phyloP scores from a whole-genome alignment of 23 tunicate species.

The Styela plicata region DNA sequence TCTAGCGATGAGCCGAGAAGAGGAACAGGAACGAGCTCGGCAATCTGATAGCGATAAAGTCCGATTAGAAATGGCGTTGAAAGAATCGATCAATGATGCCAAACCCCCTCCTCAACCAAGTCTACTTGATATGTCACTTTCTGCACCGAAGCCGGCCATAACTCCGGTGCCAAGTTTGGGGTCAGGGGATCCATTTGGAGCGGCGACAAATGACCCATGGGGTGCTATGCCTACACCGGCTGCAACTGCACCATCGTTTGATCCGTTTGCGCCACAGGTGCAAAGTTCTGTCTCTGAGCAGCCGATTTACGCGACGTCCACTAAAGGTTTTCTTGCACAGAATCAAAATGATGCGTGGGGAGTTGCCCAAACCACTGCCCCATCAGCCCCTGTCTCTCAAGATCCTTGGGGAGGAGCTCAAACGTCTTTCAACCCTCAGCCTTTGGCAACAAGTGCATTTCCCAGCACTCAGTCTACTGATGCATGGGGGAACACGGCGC shows the following conservation, averaged over 20 bases:
- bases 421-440: background rate
- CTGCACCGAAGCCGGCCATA: constrained; percentile 18
- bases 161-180: background rate
- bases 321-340: background rate
- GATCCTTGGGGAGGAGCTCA: constrained; percentile 46
- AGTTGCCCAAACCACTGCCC: constrained; percentile 14
- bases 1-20: constrained; percentile 73
- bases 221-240: constrained; percentile 22
- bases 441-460: background rate
- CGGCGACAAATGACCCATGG: constrained; percentile 44
- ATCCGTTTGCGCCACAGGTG: background rate
- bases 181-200: background rate
- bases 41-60: constrained; percentile 44
- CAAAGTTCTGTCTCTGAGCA: background rate
- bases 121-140: constrained; percentile 26
- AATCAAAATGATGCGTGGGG: constrained; percentile 7
- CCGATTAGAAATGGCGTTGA: constrained; percentile 61
- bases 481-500: background rate
- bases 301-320: constrained; percentile 17
- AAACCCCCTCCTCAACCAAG: constrained; percentile 32
- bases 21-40: constrained; percentile 53
- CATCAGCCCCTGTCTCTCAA: background rate
- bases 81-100: constrained; percentile 43
- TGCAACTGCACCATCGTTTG: background rate
- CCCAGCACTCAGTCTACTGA: constrained; percentile 8